Evolutionary conservation across 2,113 vertebrate genomes (phyloP), one percentile per base, ranked within the genome.

Genomic region (Zootoca vivipara): DNA sequence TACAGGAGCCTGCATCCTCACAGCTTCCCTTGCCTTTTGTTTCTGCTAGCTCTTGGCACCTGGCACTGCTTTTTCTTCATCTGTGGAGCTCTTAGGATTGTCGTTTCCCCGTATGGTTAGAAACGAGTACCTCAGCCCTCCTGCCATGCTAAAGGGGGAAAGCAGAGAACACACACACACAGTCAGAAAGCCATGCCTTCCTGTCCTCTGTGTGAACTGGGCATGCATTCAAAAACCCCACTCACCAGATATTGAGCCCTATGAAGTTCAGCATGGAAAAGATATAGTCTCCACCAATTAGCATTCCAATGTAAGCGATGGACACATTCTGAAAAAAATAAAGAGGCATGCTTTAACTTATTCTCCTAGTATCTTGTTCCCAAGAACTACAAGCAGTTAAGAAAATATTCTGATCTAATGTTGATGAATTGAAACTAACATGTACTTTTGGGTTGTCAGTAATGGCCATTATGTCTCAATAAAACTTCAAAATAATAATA

Each of bases 201-300:
- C 9, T 13, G 35, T 65, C 7, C 22, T 73, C 22, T 3, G 28
- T 15, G 20, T 46, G 28, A 2, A 82, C 83, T 86, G 72, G 38
- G 78, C 2, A 84, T 12, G 1, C 85, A 90, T 0, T 88, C 91
- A n/a, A 87, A 12, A 90, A 82, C 78, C 46, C n/a, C 46, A 96
- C 97, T 98, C 95, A 99, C 98, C 98, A 99, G 95, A 99, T 98
- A 95, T 98, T 98, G 94, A 99, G 96, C 15, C 98, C 98, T 22
- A 98, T 72, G 82, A 99, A 99, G 94, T 99, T 99, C 82, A 97
- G 95, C 96, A 97, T 79, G 1, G 98, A 98, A 93, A 99, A 99
- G 83, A 98, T 70, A 82, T 99, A 99, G 94, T 99, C 98, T 94
- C 98, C 98, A 67, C 98, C 98, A 58, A 99, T 78, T 87, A 98